phyloP scores from a whole-genome alignment of 2,113 vertebrate genomes.

The Hypanus sabinus region DNA sequence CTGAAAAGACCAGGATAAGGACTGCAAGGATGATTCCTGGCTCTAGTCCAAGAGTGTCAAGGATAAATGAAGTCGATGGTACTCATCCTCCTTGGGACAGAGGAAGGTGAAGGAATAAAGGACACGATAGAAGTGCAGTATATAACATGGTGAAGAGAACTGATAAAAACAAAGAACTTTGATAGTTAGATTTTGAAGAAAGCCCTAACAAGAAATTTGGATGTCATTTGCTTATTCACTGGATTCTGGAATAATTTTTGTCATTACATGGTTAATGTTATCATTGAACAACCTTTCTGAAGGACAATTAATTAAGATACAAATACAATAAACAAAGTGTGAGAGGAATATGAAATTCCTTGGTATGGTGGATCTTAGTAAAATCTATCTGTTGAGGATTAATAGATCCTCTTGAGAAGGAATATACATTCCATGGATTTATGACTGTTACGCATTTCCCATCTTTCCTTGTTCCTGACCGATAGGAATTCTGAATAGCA shows the following conservation, averaged over 20 bases:
- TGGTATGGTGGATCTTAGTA: neutral
- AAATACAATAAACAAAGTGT: neutral
- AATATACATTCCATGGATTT: neutral
- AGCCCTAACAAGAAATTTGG: neutral
- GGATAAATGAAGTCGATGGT: neutral
- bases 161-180: neutral
- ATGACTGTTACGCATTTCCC: neutral
- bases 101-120: neutral
- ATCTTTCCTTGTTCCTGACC: neutral
- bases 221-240: neutral
- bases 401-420: neutral
- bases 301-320: neutral
- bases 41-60: neutral
- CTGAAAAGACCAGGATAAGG: neutral
- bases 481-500: neutral
- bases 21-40: neutral
- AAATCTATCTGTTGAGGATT: neutral
- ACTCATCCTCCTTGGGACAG: neutral
- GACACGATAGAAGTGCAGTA: neutral
- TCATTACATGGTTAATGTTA: neutral
- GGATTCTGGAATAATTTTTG: neutral
- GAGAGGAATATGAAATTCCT: neutral
- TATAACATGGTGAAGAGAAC: neutral
- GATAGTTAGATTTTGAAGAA: neutral
- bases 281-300: slow-evolving; percentile 10